Conservation (phyloP, 2,797 vertebrate species). For the Bradypodion ventrale region DNA sequence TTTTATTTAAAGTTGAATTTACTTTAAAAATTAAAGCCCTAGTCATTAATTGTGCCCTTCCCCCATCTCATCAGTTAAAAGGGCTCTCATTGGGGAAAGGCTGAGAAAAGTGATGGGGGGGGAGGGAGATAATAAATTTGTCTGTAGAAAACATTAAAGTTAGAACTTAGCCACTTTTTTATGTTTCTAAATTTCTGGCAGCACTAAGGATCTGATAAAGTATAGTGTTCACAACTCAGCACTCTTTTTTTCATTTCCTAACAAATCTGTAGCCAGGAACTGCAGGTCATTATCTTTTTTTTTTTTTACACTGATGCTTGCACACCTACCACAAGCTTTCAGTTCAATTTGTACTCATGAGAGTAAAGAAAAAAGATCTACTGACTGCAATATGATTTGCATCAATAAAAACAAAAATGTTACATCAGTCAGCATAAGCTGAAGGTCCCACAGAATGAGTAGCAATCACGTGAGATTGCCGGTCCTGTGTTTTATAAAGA, state of each 20-base stretch:
- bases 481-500: neutral
- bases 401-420: constrained; percentile 12
- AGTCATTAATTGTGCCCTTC: too few relatives aligned
- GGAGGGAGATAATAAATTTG: too few relatives aligned
- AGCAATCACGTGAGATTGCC: neutral
- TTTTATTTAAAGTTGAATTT: too few relatives aligned
- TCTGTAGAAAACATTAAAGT: neutral
- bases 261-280: constrained; percentile 23
- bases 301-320: constrained; percentile 12
- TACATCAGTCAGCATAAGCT: neutral
- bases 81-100: too few relatives aligned
- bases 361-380: neutral
- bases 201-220: neutral
- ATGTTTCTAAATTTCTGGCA: constrained; percentile 28
- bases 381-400: constrained; percentile 13
- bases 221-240: neutral
- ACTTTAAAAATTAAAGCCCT: too few relatives aligned
- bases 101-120: too few relatives aligned
- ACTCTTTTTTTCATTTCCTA: neutral
- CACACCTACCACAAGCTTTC: constrained; percentile 8
- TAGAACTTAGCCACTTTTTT: neutral
- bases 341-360: constrained; percentile 42
- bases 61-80: too few relatives aligned
- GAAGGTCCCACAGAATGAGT: neutral
- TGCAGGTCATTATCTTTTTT: constrained; percentile 40